Evolutionary conservation across 2,888 invertebrate genomes (phyloP), one percentile per base, ranked within the genome.

Genomic region (Dryobota labecula): DNA sequence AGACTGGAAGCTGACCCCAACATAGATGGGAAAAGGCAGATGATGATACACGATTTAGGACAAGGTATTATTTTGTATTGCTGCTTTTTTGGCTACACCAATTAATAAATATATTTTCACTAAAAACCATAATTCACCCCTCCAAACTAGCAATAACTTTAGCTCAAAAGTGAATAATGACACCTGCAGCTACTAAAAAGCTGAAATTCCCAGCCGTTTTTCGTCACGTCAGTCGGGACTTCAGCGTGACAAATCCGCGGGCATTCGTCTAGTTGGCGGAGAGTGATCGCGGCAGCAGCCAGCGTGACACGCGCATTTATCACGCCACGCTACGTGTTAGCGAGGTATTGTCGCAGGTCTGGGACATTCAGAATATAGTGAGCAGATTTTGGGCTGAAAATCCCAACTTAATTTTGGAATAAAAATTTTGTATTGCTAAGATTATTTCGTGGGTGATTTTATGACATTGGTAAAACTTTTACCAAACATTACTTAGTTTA

Each of bases 201-300:
- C 69, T 73, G 68, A 66, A 86, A 82, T 82, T 68, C 47, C 72
- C 53, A 41, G 69, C 76, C 80, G 80, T 80, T 83, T 86, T 76
- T 79, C 76, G 70, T 76, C 76, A 80, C 74, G 79, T 78, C 76
- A 80, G 79, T 68, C 80, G 78, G 80, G 80, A 76, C 74, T 80
- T 56, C 76, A 74, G 70, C 77, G 83, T 87, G 86, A 89, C 85
- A 87, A 86, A 90, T 89, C 76, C 84, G 70, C 78, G 84, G 54
- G 74, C 84, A 87, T 90, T 87, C 84, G 86, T 88, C 86, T 82
- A 81, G 75, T 80, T 82, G 77, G 85, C 81, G 75, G 84, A 86
- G 87, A 90, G 78, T 74, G 87, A 90, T 89, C 74, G 86, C 76
- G 78, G 83, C 85, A 83, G 84, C 84, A 80, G 87, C 84, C 75